Percentiles rank a stretch among this genome's conserved stretches.
These are phyloP conservation scores for Rhinoderma darwinii DNA, from an alignment of 2,113 vertebrate genomes.

Conservation along the genomic window DNA sequence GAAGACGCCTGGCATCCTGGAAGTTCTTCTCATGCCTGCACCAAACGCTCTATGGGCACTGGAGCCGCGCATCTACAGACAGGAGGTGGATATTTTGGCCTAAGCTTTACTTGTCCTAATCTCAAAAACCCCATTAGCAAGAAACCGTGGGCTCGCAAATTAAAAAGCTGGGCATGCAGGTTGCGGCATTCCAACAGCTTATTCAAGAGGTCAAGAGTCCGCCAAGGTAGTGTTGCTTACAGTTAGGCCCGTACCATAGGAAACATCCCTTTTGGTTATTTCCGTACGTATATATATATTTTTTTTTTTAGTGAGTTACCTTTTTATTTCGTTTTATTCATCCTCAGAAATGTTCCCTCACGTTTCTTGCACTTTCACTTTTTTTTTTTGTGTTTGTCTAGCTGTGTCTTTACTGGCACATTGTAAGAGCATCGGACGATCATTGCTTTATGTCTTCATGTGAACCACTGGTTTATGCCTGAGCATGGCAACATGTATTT, in stretches of 20 bases:
- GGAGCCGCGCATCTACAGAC: constrained; percentile 86
- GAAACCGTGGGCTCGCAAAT: constrained; percentile 95
- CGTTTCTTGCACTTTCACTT: constrained; percentile 59
- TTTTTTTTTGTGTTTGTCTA: constrained; percentile 58
- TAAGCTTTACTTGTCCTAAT: constrained; percentile 98
- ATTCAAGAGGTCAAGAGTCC: constrained; percentile 92
- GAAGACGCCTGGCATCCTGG: constrained; percentile 80
- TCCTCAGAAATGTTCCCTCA: constrained; percentile 61
- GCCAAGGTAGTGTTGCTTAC: constrained; percentile 89
- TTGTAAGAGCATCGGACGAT: constrained; percentile 65
- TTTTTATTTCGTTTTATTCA: constrained; percentile 58
- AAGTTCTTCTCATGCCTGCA: constrained; percentile 76
- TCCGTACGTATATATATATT: constrained; percentile 60
- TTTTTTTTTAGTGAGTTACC: constrained; percentile 60
- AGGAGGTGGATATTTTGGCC: constrained; percentile 98
- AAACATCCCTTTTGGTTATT: constrained; percentile 75
- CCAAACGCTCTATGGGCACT: constrained; percentile 70
- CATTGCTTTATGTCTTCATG: constrained; percentile 65
- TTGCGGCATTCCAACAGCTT: constrained; percentile 92
- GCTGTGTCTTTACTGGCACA: constrained; percentile 51
- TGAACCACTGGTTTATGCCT: constrained; percentile 51
- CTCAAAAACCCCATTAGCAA: constrained; percentile 97
- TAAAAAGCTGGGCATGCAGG: constrained; percentile 96
- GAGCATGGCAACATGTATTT: constrained; percentile 57
- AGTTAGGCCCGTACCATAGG: constrained; percentile 77